Conservation (phyloP, 2,888 invertebrate species). For the Isotomurus palustris region DNA sequence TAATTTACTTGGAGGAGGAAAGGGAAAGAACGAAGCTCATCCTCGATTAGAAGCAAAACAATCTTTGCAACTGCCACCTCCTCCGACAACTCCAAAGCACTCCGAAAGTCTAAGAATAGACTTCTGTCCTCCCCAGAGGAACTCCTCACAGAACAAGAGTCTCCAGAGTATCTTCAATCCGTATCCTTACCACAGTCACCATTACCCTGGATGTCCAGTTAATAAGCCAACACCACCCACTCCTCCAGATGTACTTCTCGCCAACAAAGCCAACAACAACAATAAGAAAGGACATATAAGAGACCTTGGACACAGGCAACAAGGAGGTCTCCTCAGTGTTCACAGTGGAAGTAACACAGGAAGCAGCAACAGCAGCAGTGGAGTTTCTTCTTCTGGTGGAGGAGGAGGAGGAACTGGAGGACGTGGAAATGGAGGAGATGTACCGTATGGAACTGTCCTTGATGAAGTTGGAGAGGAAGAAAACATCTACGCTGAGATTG, state of each 20-base stretch:
- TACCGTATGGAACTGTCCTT: slow-evolving; percentile 44
- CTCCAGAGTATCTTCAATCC: too few relatives aligned
- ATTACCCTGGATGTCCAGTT: slow-evolving; percentile 11
- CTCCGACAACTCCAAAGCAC: slow-evolving; percentile 20
- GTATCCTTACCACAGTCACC: slow-evolving; percentile 18
- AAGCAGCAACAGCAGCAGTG: slow-evolving; percentile 16
- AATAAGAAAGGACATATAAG: background rate
- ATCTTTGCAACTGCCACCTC: background rate
- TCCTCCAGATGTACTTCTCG: slow-evolving; percentile 33
- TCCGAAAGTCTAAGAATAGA: background rate
- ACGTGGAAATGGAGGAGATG: slow-evolving; percentile 22
- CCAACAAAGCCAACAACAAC: slow-evolving; percentile 19
- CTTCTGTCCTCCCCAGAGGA: background rate
- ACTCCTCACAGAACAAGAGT: background rate
- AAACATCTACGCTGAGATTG: slow-evolving; percentile 47
- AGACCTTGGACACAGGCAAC: background rate
- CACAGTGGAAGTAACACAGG: slow-evolving; percentile 10
- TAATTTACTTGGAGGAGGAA: slow-evolving; percentile 41
- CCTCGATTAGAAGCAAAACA: too few relatives aligned
- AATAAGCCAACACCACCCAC: slow-evolving; percentile 24
- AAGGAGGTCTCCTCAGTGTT: background rate
- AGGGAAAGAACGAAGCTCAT: slow-evolving; percentile 21
- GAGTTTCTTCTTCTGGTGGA: background rate
- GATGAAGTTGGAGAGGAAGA: slow-evolving; percentile 45
- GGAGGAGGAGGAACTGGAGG: slow-evolving; percentile 2